Evolutionary conservation across 2,113 vertebrate genomes (phyloP).

Genomic region (Carassius auratus): DNA sequence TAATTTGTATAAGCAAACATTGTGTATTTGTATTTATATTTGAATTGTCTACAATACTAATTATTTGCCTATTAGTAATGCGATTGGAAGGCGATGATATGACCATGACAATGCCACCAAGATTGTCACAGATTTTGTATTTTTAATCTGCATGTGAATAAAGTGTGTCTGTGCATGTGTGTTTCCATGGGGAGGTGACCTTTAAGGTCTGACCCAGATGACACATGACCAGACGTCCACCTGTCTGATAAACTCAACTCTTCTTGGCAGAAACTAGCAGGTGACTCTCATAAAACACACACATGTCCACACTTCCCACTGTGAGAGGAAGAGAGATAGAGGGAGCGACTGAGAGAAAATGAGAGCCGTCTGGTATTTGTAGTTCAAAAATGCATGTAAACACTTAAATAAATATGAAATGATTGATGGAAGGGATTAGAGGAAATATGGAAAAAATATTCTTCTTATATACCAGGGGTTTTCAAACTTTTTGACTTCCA

Average conservation of each 20-base stretch:
- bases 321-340: not conserved
- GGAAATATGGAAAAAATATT: not conserved
- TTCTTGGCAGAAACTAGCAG: slow-evolving; percentile 77
- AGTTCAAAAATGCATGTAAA: not conserved
- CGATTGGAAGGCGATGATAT: not conserved
- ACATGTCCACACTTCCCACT: not conserved
- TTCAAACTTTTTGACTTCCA: not conserved
- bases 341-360: not conserved
- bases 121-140: not conserved
- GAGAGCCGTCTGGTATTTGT: slow-evolving; percentile 11
- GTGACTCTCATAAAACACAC: slow-evolving; percentile 72
- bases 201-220: slow-evolving; percentile 76
- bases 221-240: slow-evolving; percentile 77
- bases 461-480: not conserved
- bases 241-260: slow-evolving; percentile 75
- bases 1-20: slow-evolving; percentile 13
- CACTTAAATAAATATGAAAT: not conserved
- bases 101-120: not conserved
- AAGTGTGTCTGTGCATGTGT: not conserved
- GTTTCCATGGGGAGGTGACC: slow-evolving; percentile 61
- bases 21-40: slow-evolving; percentile 12
- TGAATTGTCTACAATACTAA: not conserved
- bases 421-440: not conserved
- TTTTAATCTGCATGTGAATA: not conserved
- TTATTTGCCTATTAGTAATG: not conserved